Base-by-base conservation (phyloP, 2,113 vertebrate genomes). In the Burhinus oedicnemus region DNA sequence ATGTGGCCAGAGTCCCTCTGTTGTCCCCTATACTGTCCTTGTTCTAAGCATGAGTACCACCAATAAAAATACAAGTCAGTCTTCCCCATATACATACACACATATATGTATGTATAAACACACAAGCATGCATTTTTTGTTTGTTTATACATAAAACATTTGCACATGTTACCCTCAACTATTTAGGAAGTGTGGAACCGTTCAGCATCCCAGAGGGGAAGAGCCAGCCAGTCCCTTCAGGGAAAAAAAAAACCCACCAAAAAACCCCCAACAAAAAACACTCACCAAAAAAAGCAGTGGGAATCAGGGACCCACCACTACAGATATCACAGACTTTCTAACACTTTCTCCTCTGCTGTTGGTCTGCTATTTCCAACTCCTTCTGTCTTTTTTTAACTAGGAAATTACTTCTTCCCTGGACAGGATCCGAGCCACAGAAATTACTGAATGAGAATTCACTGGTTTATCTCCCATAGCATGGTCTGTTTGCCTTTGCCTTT, bases 91-190 rank as follows among this genome's bases (percentile, higher is more conserved):
- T 12, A 36, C 22, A 26, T 29, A 19, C 12, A 57, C 12, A 52
- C 5, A 51, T 13, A 25, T 51, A 25, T 13, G 12, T n/a, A 30
- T 1, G 4, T 12, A 36, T 42, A 68, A 54, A 87, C 38, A 75
- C 21, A 25, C 0, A 4, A 30, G 27, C 9, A 40, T 4, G 2
- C 21, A 36, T 2, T 62, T 58, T 32, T 79, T 47, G 8, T 36
- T 71, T 78, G 32, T 22, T 83, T 60, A 40, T 12, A 66, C 2
- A 58, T 49, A 78, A 66, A 81, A 5, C 45, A 49, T 38, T 64
- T 6, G 1, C 15, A 78, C 0, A 1, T 15, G 47, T 26, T 60
- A 29, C 42, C 21, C 44, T 85, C 38, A 88, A 0, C 36, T 44
- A 5, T 25, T 44, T 54, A 15, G n/a, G 40, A 84, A 75, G 47